Evolutionary conservation across 2,113 vertebrate genomes (phyloP), one percentile per base, ranked within the genome.

Genomic region (Colaptes auratus): DNA sequence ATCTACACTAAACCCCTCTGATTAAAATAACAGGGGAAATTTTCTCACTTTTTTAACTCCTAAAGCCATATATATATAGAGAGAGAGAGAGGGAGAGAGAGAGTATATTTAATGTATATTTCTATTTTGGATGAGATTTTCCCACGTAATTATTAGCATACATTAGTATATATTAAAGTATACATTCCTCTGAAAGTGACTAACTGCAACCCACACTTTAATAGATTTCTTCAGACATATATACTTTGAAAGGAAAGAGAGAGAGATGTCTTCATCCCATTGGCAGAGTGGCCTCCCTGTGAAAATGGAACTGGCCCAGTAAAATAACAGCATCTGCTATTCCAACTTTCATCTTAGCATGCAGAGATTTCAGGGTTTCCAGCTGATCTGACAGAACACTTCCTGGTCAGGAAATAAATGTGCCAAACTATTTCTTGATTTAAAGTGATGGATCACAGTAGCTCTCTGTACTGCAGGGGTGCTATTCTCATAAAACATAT

Each of bases 381-480:
- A 96, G 84, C 89, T 97, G 96, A 95, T 96, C 91, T 95, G 93
- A 96, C 93, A 95, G 88, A 92, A 89, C 70, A 82, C 88, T 98
- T 97, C 97, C 97, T 96, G 91, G 64, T 92, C 66, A 94, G 96
- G 95, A 98, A 97, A 96, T 97, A 98, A 97, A 97, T 2, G 61
- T 94, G 95, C 96, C 96, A 97, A 97, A 96, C 92, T 73, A 96
- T 96, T 97, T 96, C 96, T 97, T 95, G 96, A 96, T 97, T 96
- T 95, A 95, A 96, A 93, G 73, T 96, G 96, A 97, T 83, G 67
- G 95, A 97, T 97, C 95, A 94, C 95, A 97, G 96, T 96, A 89
- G 95, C 88, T 95, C 92, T 96, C 94, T 95, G 95, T 94, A 95
- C 83, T 92, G 92, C 88, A 89, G 95, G 92, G 86, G 93, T 96